Conservation (phyloP, 2,888 invertebrate genomes). For the Gerris lacustris region DNA sequence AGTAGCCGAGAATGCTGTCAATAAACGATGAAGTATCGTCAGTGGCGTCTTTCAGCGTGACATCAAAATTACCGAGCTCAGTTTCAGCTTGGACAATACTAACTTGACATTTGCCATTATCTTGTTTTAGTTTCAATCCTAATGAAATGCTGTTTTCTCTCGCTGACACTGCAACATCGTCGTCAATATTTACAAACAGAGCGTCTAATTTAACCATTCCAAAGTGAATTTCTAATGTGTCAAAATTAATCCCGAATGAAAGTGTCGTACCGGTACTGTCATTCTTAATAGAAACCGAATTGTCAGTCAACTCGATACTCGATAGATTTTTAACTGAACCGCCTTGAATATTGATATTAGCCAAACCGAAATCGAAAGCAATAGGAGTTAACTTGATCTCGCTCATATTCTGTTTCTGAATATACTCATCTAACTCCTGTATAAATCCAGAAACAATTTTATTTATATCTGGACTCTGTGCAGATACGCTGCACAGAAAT, state of each 20-base stretch:
- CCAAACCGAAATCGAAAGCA: neutral
- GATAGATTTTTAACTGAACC: neutral
- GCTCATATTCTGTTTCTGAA: neutral
- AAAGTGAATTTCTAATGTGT: neutral
- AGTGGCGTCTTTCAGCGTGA: neutral
- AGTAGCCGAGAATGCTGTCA: neutral
- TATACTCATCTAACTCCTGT: neutral
- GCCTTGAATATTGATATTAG: neutral
- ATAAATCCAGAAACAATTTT: neutral
- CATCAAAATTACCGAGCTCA: neutral
- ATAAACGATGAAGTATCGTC: neutral
- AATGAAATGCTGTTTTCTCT: neutral
- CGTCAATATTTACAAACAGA: neutral
- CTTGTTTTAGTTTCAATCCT: neutral
- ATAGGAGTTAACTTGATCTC: neutral
- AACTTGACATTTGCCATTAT: neutral
- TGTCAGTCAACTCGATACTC: neutral
- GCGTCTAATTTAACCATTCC: neutral
- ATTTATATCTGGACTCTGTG: neutral
- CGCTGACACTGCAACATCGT: neutral
- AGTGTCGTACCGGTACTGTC: neutral
- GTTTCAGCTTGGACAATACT: neutral
- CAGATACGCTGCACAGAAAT: neutral
- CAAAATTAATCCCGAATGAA: neutral
- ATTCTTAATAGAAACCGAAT: neutral